Evolutionary conservation across 2,113 vertebrate genomes (phyloP).

Genomic region (Pseudorectes ferrugineus): DNA sequence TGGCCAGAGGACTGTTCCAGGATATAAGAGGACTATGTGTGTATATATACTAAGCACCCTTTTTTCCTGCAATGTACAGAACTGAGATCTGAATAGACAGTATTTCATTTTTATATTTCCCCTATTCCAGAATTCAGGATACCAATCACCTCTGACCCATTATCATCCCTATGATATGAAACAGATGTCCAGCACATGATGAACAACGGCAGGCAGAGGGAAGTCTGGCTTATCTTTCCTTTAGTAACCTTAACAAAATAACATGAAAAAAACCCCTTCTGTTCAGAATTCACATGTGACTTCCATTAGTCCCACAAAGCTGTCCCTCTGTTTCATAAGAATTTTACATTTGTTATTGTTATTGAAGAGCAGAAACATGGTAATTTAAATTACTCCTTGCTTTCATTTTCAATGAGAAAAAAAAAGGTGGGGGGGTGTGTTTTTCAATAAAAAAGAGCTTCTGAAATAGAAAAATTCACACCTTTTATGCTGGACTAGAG

Average conservation of each 20-base stretch:
- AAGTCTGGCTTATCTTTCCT: neutral
- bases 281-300: neutral
- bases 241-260: neutral
- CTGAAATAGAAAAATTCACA: neutral
- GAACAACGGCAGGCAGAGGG: neutral
- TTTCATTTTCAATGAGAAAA: neutral
- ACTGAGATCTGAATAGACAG: neutral
- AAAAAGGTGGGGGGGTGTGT: neutral
- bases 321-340: neutral
- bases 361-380: neutral
- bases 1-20: neutral
- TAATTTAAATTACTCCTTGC: conserved; percentile 8
- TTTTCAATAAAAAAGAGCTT: neutral
- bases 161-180: neutral
- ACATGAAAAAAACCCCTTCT: neutral
- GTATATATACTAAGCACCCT: too few relatives aligned
- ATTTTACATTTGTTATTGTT: conserved; percentile 4
- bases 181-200: neutral
- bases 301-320: neutral
- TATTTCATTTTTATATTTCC: neutral
- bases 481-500: neutral
- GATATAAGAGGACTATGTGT: neutral
- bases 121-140: neutral
- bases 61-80: neutral
- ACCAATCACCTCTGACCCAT: neutral